A percentile compares a stretch with the other conserved stretches of the same genome.
These are phyloP conservation scores for Pholis gunnellus DNA, from an alignment of 2,113 vertebrate genomes.

Conservation along the genomic window DNA sequence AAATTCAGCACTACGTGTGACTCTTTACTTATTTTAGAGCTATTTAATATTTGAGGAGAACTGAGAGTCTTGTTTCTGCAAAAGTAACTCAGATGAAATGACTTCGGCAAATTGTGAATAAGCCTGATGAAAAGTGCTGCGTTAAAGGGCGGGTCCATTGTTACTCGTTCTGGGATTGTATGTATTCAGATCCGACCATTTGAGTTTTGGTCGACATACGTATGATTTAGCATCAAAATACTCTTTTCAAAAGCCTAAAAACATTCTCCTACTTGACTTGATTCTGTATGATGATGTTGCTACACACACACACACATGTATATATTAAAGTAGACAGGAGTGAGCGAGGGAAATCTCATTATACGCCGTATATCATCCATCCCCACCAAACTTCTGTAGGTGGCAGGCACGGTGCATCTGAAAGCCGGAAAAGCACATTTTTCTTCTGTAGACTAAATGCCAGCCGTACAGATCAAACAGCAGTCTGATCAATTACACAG, in stretches of 20 bases:
- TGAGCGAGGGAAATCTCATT: slow-evolving; percentile 43
- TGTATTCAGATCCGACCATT: too few relatives aligned
- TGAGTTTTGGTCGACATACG: too few relatives aligned
- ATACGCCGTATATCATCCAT: slow-evolving; percentile 16
- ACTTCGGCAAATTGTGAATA: slow-evolving; percentile 56
- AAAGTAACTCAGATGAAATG: slow-evolving; percentile 60
- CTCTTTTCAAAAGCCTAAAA: too few relatives aligned
- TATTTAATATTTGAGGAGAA: slow-evolving; percentile 63
- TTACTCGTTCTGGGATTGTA: too few relatives aligned
- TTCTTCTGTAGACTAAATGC: slow-evolving; percentile 68
- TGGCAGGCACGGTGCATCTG: slow-evolving; percentile 33
- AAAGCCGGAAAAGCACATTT: slow-evolving; percentile 44
- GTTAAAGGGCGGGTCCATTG: slow-evolving; percentile 13
- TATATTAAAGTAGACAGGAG: too few relatives aligned
- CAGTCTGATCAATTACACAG: slow-evolving; percentile 73
- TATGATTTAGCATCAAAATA: too few relatives aligned
- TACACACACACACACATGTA: too few relatives aligned
- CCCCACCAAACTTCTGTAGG: background rate
- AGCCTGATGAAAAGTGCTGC: slow-evolving; percentile 41
- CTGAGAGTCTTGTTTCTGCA: slow-evolving; percentile 32
- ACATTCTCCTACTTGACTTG: too few relatives aligned
- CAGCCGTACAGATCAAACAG: slow-evolving; percentile 73
- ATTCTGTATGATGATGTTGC: too few relatives aligned
- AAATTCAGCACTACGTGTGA: slow-evolving; percentile 20
- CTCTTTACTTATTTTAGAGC: background rate